Base-by-base conservation (phyloP, 1,140 invertebrate genomes). In the Octopus bimaculoides region DNA sequence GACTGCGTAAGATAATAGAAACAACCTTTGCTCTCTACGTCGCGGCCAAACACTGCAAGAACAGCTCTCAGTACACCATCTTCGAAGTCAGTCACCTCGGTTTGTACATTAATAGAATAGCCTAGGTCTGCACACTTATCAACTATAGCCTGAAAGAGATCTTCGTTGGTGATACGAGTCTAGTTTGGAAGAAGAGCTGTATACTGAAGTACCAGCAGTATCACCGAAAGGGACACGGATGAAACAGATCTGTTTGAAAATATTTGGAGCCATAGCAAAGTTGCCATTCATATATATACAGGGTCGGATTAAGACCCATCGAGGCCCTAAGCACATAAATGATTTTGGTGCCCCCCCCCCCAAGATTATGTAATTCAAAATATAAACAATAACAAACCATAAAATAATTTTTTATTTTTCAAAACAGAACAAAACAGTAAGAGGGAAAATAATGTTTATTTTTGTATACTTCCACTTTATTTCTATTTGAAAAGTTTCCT, bases 111-210 rank as follows among this genome's bases (percentile, higher is more conserved):
- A n/a, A 66, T 66, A n/a, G 10, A 14, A 66, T 66, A 66, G 61
- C n/a, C n/a, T 14, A 66, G n/a, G 61, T 66, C 61, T 66, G 61
- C 61, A 66, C 61, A 66, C 61, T 66, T n/a, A 66, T n/a, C 61
- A 66, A 66, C 61, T 66, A 66, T n/a, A 66, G 61, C 61, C 61
- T 66, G 61, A n/a, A n/a, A n/a, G 26, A 41, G 80, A 52, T 79
- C 77, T 81, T 52, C 73, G 54, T 81, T 54, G 17, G 52, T 54
- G 26, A 55, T 77, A 5, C 55, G 79, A 55, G 80, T 85, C 77
- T 85, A 82, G 74, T 83, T 83, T 78, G 80, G 82, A 41, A 83
- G 77, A 9, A 83, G 55, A 79, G 77, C 77, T 2, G 66, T 81
- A 79, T 4, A 81, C 77, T 77, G 78, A 14, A 77, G 84, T 83